Evolutionary conservation across 2,797 vertebrate genomes (phyloP), one percentile per base, ranked within the genome.

Genomic region (Falco berigora): DNA sequence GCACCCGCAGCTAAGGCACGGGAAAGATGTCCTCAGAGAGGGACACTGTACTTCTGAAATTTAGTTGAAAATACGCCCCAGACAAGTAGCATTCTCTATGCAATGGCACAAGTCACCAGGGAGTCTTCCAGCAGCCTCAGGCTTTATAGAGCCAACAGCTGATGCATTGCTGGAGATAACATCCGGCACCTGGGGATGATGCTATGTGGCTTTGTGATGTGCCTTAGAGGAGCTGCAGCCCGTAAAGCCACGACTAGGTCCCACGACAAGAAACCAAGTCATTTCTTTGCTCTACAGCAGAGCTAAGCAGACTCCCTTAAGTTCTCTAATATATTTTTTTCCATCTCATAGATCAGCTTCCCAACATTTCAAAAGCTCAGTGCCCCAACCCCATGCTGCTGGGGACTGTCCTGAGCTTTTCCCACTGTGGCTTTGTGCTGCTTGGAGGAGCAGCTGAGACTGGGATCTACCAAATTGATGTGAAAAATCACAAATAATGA

Each of bases 1-100:
- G 0, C 22, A 38, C 14, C 13, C 0, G 0, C 0, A 0, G 36
- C 7, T 5, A 47, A 88, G 49, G 44, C 30, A 62, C 0, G 0
- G 59, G n/a, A 27, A 64, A 68, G 36, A 63, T 8, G 32, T 63
- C 9, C 58, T 69, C 0, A 0, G 19, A 49, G 44, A 36, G 18
- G 44, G 46, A 19, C 14, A 17, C 8, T 23, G 68, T 55, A 18
- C 32, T 58, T 59, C 58, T 87, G 71, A 36, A 36, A 59, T 40
- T 30, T 0, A 59, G 62, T 47, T 50, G 49, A 49, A 63, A 86
- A 53, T 5, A n/a, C 0, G 8, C 12, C n/a, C 34, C 34, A 61
- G 44, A 52, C 27, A 50, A 58, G 23, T 12, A 44, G 20, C 25
- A 40, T 66, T 95, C 90, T 79, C 68, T 56, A 15, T 14, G 42